Percentiles rank a stretch among this genome's conserved stretches.
These are phyloP conservation scores for Zaprionus lachaisei DNA, from an alignment of 1,140 invertebrate species.

Conservation along the genomic window DNA sequence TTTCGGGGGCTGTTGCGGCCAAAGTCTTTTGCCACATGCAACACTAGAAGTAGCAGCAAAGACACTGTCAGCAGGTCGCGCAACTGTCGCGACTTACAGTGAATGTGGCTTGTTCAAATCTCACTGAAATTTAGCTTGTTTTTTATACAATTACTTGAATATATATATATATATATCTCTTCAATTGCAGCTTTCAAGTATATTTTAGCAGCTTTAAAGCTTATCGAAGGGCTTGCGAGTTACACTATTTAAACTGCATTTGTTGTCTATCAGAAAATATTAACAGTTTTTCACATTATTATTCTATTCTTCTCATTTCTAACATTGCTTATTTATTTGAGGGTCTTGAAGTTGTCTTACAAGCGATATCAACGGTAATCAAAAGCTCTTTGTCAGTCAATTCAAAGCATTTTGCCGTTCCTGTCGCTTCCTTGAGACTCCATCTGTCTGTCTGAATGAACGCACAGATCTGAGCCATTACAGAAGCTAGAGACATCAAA, in stretches of 20 bases:
- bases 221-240: background rate
- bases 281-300: too few species aligned
- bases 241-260: background rate
- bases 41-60: conserved; percentile 43
- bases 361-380: accelerated
- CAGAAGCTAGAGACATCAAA: too few species aligned
- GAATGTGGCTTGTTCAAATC: background rate
- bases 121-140: background rate
- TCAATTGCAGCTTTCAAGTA: background rate
- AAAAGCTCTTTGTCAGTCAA: too few species aligned
- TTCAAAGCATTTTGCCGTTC: too few species aligned
- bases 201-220: conserved; percentile 7
- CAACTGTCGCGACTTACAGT: conserved; percentile 15
- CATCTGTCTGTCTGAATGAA: too few species aligned
- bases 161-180: too few species aligned
- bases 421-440: too few species aligned
- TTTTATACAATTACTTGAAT: background rate
- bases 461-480: too few species aligned
- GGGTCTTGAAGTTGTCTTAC: too few species aligned
- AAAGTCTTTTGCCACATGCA: conserved; percentile 77
- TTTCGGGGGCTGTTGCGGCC: conserved; percentile 45
- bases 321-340: too few species aligned
- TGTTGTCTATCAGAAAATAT: too few species aligned
- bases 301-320: background rate
- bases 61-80: conserved; percentile 1